Percentiles rank a stretch among this genome's conserved stretches.
phyloP scores from a whole-genome alignment of 1,140 invertebrate genomes.

The Trigoniulus corallinus region DNA sequence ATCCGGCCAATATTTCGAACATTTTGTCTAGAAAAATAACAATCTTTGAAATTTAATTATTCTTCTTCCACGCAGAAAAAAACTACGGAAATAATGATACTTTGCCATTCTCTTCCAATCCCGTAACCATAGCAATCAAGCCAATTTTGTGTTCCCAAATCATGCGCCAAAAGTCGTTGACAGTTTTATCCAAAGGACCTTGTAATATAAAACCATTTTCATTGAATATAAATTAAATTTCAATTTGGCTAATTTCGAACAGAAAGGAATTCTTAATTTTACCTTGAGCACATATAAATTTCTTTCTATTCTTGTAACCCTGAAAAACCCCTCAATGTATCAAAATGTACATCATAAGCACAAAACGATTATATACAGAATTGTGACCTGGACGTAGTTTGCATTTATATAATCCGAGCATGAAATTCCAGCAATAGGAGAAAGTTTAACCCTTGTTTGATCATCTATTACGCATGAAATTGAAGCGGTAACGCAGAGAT shows the following conservation, averaged over 20 bases:
- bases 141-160: constrained; percentile 89
- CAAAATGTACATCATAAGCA: neutral
- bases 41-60: neutral
- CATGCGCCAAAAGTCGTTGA: constrained; percentile 94
- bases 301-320: constrained; percentile 80
- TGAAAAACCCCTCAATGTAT: neutral
- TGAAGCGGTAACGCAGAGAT: too few relatives aligned
- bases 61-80: neutral
- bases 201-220: constrained; percentile 15
- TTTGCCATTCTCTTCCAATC: constrained; percentile 74
- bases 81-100: constrained; percentile 12
- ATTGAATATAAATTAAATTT: constrained; percentile 1
- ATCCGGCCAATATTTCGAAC: constrained; percentile 84
- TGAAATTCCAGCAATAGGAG: constrained; percentile 50
- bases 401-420: constrained; percentile 79
- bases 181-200: constrained; percentile 77
- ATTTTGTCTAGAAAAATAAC: constrained; percentile 53
- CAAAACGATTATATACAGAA: neutral
- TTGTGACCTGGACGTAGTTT: constrained; percentile 52
- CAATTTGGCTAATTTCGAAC: neutral
- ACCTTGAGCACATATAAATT: constrained; percentile 81
- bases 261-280: neutral
- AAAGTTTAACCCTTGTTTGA: constrained; percentile 70
- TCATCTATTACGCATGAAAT: too few relatives aligned
- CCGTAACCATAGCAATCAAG: constrained; percentile 84